Base-by-base conservation (phyloP, 2,888 invertebrate genomes). In the Muscina levida region DNA sequence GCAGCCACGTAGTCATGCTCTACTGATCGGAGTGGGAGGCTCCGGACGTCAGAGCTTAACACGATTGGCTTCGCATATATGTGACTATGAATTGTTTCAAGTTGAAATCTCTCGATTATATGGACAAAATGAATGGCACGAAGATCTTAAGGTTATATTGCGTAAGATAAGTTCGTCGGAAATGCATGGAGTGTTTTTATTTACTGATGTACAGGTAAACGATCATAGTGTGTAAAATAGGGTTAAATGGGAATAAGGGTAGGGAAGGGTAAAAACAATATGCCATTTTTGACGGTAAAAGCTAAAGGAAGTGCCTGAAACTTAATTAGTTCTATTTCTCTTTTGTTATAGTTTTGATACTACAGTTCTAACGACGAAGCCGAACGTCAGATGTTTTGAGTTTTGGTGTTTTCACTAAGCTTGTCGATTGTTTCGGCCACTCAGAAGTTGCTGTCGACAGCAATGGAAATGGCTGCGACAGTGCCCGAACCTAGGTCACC, bases 21-120 rank as follows among this genome's bases (percentile, higher is more conserved):
- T 97, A 76, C 91, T 98, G 48, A 95, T 98, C 11, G 98, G 98
- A 4, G 95, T 98, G 31, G 97, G 97, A 19, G 98, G 98, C 71
- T 97, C 97, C 3, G 98, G 98, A 8, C 92, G 97, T 62, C 98
- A 98, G 91, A 97, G 97, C 5, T 92, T 98, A 82, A 96, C 97
- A 1, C 92, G 97, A 72, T 92, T 98, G 79, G 95, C 97, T 6
- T 95, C 97, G n/a, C 97, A 97, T 88, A 97, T 98, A 91, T 95
- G 96, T 84, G 98, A 98, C 88, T 97, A 97, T 89, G 98, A 98
- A 85, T 91, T 97, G 8, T 97, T 96, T 89, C 92, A 97, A 94
- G 96, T 98, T 46, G 98, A 98, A 92, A 96, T 98, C 88, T 96
- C 95, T 62, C 94, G 97, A 88, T 94, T 94, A 46, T 98, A 98